These are phyloP conservation scores for Drosophila prosaltans DNA, from an alignment of 1,140 invertebrate genomes.

Conservation along the genomic window DNA sequence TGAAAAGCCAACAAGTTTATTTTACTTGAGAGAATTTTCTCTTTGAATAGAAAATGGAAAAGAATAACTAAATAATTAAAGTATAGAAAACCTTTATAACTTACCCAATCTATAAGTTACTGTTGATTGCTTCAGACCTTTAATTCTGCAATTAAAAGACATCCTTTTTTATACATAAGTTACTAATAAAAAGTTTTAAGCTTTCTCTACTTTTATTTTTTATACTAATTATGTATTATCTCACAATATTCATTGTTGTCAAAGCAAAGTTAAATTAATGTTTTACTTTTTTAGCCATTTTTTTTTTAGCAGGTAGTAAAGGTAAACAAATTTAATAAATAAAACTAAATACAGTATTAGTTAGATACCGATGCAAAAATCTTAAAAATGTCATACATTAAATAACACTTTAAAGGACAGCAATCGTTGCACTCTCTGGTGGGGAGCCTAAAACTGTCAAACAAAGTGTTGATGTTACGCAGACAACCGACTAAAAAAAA, in stretches of 20 bases:
- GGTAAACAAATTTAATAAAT: background rate
- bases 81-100: background rate
- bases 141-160: no score
- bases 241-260: no score
- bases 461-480: conserved; percentile 33
- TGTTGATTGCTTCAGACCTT: no score
- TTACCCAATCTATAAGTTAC: no score
- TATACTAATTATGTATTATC: no score
- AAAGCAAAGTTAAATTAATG: no score
- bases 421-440: conserved; percentile 25
- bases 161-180: no score
- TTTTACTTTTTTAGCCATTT: no score
- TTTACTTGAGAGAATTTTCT: conserved; percentile 15
- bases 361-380: background rate
- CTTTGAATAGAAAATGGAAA: conserved; percentile 9
- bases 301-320: background rate
- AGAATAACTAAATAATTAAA: background rate
- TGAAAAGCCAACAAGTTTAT: background rate
- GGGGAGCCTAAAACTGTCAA: conserved; percentile 21
- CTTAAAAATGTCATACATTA: background rate
- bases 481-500: conserved; percentile 12
- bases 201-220: no score
- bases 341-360: background rate
- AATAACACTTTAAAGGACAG: no score
- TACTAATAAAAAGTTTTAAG: no score